These are phyloP conservation scores for Onchidella celtica DNA, from an alignment of 2,888 invertebrate genomes.

Conservation along the genomic window DNA sequence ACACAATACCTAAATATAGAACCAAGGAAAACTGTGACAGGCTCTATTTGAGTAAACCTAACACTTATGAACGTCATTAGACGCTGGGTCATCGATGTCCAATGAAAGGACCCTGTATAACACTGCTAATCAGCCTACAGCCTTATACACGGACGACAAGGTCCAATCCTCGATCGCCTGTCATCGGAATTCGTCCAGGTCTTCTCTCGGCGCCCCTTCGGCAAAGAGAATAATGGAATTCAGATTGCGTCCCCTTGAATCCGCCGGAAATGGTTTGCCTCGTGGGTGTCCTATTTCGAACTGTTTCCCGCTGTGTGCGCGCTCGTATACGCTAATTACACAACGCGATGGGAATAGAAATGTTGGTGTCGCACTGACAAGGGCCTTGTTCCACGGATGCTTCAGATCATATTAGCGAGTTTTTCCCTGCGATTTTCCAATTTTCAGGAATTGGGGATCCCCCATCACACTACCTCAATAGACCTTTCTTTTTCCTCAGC, in stretches of 20 bases:
- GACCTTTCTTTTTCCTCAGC: not conserved
- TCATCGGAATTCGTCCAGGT: constrained; percentile 18
- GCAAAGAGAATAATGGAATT: constrained; percentile 37
- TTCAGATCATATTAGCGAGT: constrained; percentile 12
- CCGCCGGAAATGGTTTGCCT: constrained; percentile 38
- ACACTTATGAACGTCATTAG: too few species aligned
- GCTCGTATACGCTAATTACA: constrained; percentile 30
- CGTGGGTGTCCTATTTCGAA: constrained; percentile 33
- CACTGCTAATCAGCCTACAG: not conserved
- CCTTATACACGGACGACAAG: not conserved
- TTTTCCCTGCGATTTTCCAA: not conserved
- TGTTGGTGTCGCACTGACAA: constrained; percentile 18
- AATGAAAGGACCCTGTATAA: not conserved
- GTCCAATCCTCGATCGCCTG: constrained; percentile 8
- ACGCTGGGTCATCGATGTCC: not conserved
- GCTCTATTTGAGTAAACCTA: too few species aligned
- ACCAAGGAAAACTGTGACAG: too few species aligned
- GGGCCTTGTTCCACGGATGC: constrained; percentile 2
- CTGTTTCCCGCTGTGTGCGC: constrained; percentile 30
- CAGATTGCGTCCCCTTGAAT: constrained; percentile 33
- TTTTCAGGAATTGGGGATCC: not conserved
- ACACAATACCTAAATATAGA: too few species aligned
- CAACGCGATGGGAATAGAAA: constrained; percentile 17
- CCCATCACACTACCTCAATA: not conserved
- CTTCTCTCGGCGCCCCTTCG: constrained; percentile 13